Evolutionary conservation across 2,888 invertebrate species (phyloP).

Genomic region (Melangyna quadrimaculata): DNA sequence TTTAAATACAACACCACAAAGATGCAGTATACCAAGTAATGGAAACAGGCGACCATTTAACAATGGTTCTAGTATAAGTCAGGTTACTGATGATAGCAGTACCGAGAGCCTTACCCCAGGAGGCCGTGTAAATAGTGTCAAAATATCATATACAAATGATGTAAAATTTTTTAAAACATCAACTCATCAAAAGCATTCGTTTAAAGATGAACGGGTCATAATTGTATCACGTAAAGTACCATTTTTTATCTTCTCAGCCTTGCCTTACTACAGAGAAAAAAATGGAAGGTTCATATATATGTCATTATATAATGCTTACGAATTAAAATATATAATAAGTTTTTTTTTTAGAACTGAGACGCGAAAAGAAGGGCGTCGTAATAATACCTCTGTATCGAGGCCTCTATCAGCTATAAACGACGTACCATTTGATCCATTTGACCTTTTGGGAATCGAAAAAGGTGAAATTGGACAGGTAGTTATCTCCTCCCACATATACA

Average conservation of each 20-base stretch:
- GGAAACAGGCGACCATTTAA: constrained; percentile 77
- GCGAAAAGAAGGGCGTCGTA: constrained; percentile 88
- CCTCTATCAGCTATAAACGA: constrained; percentile 93
- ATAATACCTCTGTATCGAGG: constrained; percentile 91
- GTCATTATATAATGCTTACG: background rate
- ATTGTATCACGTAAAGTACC: constrained; percentile 91
- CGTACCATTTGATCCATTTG: constrained; percentile 90
- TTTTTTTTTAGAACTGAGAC: constrained; percentile 83
- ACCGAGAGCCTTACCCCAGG: constrained; percentile 89
- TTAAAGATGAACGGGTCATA: constrained; percentile 90
- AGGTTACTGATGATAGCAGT: constrained; percentile 84
- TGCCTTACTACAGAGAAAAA: constrained; percentile 90
- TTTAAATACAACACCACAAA: constrained; percentile 79
- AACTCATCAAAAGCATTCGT: constrained; percentile 85
- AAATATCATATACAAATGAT: constrained; percentile 83
- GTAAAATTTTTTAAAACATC: constrained; percentile 83
- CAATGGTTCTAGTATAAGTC: constrained; percentile 78
- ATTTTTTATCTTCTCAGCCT: constrained; percentile 92
- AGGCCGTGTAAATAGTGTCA: constrained; percentile 78
- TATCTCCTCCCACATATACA: too few relatives aligned
- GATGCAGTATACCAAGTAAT: constrained; percentile 73
- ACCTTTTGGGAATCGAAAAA: constrained; percentile 90
- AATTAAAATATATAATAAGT: constrained; percentile 31
- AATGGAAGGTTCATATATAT: constrained; percentile 83
- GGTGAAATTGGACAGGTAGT: constrained; percentile 92